A percentile compares a stretch with the other conserved stretches of the same genome.
Conservation (phyloP, 1,140 invertebrate species). For the Streblospio benedicti region DNA sequence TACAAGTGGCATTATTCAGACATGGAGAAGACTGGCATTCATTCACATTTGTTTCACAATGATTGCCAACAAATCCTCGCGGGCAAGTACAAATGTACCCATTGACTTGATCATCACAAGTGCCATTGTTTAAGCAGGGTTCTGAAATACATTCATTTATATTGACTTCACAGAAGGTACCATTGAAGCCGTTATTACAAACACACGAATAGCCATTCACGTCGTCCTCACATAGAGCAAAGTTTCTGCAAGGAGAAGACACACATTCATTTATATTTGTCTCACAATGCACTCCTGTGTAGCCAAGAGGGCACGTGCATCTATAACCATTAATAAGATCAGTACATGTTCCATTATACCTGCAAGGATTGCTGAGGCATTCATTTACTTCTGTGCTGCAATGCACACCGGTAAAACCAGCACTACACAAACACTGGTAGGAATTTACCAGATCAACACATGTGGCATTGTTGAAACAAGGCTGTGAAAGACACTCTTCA, state of each 20-base stretch:
- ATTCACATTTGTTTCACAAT: constrained; percentile 56
- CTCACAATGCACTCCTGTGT: no score
- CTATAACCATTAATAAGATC: no score
- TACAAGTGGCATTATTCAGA: constrained; percentile 16
- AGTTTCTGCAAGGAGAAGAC: constrained; percentile 61
- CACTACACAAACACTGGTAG: constrained; percentile 19
- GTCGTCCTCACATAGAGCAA: constrained; percentile 68
- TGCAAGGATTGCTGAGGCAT: background rate
- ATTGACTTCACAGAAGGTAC: constrained; percentile 73
- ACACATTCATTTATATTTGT: no score
- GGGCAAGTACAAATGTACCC: constrained; percentile 64
- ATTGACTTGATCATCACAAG: constrained; percentile 79
- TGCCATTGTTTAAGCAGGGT: constrained; percentile 81
- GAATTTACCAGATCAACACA: constrained; percentile 9
- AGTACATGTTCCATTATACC: background rate
- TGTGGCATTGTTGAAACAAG: background rate
- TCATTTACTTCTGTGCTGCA: background rate
- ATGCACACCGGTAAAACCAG: constrained; percentile 9
- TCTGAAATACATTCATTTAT: constrained; percentile 77
- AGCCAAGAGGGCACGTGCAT: no score
- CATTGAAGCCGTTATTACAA: constrained; percentile 72
- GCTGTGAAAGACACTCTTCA: background rate
- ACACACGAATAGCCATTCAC: constrained; percentile 67
- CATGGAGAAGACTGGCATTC: constrained; percentile 11
- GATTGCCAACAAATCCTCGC: constrained; percentile 70